Evolutionary conservation across 2,797 vertebrate species (phyloP), one percentile per base, ranked within the genome.

Genomic region (Lepilemur ruficaudatus): DNA sequence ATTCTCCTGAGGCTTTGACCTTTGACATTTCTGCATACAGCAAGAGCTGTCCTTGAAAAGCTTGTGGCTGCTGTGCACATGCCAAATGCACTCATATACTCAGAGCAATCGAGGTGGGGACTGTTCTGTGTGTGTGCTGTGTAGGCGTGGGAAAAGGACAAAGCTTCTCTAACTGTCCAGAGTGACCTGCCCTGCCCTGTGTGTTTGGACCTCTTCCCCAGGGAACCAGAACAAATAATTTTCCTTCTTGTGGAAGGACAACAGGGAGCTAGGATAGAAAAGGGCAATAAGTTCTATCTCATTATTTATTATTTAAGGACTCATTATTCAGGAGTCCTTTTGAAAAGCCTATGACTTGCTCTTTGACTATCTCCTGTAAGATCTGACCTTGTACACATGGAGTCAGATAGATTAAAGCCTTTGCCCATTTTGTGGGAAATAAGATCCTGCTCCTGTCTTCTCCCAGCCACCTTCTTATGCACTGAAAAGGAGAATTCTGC

Each of bases 221-320:
- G 67, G 67, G 84, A 94, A 63, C 20, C 48, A 81, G 78, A 52
- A 72, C 48, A 84, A 88, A 91, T 91, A 23, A 48, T 63, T 83
- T 95, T 83, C 87, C 94, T 92, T 93, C 88, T 95, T 94, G 61
- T 92, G 55, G 93, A 96, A 82, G 85, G 82, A 59, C 70, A 72
- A 30, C n/a, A 61, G 78, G 76, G 69, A 91, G 50, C 67, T 80
- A 67, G 72, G n/a, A 38, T 50, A 85, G 61, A 30, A 95, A 91
- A 41, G 83, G 65, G 52, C 75, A 89, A 13, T 93, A 84, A 70
- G 76, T 67, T 43, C 86, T 12, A 72, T 48, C 85, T 69, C 23
- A 50, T 75, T 65, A 41, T 75, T 69, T 59, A 28, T 30, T 48
- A 48, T 48, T 48, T 15, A 48, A 48, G 48, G 48, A 48, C 48